Evolutionary conservation across 2,797 vertebrate genomes (phyloP).

Genomic region (Spinus olivaceus): DNA sequence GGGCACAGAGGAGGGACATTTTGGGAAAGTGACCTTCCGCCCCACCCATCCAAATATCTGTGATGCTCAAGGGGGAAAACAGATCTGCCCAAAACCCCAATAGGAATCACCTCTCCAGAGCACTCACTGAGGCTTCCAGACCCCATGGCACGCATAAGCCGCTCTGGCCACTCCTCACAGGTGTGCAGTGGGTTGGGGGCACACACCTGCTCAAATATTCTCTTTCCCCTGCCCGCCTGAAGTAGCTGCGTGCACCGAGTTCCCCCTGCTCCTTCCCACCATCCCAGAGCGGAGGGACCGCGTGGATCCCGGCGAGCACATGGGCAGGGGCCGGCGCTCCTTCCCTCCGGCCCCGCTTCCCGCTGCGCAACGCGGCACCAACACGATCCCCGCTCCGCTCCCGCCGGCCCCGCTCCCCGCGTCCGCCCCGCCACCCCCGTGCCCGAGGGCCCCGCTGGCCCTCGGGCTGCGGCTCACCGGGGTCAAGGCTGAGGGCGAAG

Average conservation of each 20-base stretch:
- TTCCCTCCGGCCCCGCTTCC: neutral
- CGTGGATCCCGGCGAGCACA: neutral
- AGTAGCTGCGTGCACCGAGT: too few species aligned
- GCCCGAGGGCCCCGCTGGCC: neutral
- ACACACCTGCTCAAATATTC: neutral
- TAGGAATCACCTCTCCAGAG: neutral
- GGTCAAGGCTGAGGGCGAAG: constrained; percentile 16
- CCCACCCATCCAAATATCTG: too few species aligned
- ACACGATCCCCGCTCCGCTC: neutral
- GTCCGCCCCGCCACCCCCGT: neutral
- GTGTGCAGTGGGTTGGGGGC: fast-evolving
- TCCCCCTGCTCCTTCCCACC: neutral
- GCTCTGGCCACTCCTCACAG: neutral
- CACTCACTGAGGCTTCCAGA: neutral
- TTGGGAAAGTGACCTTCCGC: neutral
- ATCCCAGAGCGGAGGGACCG: neutral
- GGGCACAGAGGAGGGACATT: too few species aligned
- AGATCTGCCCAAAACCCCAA: neutral
- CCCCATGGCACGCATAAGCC: fast-evolving
- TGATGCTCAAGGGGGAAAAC: neutral
- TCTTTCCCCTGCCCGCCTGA: too few species aligned
- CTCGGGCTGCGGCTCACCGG: neutral
- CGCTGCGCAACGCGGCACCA: neutral
- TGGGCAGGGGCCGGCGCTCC: neutral
- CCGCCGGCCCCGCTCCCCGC: neutral